Conservation (phyloP, 2,797 vertebrate species). For the Sebastes diaconus region DNA sequence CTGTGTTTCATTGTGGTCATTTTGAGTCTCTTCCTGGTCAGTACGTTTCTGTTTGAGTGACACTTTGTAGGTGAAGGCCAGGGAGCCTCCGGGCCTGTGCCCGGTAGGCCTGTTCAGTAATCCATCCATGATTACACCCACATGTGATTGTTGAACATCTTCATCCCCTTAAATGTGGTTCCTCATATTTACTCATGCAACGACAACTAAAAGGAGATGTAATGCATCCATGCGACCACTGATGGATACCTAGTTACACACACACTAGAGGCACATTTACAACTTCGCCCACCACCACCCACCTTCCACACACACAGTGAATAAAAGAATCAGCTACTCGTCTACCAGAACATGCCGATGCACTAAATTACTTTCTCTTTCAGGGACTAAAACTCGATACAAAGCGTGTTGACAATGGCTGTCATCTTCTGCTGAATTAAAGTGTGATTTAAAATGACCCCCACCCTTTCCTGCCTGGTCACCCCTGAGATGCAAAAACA, state of each 20-base stretch:
- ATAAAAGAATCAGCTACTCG: not conserved
- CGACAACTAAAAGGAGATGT: not conserved
- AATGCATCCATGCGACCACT: not conserved
- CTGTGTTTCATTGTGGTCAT: no score
- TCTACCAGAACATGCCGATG: not conserved
- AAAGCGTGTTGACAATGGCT: slow-evolving; percentile 48
- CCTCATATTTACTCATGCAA: not conserved
- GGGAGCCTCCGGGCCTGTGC: no score
- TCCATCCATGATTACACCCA: not conserved
- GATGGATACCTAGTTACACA: not conserved
- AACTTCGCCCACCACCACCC: not conserved
- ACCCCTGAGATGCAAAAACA: slow-evolving; percentile 30
- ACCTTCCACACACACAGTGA: slow-evolving; percentile 1
- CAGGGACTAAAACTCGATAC: slow-evolving; percentile 36
- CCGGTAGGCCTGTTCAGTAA: not conserved
- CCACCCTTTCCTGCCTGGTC: slow-evolving; percentile 14
- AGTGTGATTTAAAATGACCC: slow-evolving; percentile 58
- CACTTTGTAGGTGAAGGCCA: not conserved
- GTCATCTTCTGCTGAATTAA: slow-evolving; percentile 58
- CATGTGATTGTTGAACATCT: not conserved
- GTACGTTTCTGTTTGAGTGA: not conserved
- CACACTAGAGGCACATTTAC: not conserved
- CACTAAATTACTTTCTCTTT: slow-evolving; percentile 44
- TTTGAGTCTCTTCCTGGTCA: not conserved
- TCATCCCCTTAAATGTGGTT: not conserved